Base-by-base conservation (phyloP, 2,113 vertebrate genomes). In the Smithornis capensis region DNA sequence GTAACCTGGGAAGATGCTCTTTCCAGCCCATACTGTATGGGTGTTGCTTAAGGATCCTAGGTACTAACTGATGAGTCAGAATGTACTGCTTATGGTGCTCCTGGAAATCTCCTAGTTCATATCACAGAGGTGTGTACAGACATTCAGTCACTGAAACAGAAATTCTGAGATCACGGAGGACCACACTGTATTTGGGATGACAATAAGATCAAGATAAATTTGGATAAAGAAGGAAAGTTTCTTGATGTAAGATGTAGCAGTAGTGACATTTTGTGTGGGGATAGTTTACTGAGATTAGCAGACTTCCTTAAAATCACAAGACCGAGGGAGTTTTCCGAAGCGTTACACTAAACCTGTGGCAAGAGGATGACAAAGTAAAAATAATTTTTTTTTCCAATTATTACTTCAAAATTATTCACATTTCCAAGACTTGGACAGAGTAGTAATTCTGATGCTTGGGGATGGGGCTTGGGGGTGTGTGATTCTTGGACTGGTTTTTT, bases 401-500 rank as follows among this genome's bases (percentile, higher is more conserved):
- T 25, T 3, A 10, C 35, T 64, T 75, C 14, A 1, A 28, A 38
- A 37, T 56, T 35, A 27, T 50, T 83, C 6, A 21, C 10, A 14
- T 44, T 92, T 83, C 18, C 18, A 68, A 27, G 27, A 53, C 16
- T 27, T 42, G 14, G 27, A 45, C 14, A 15, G 9, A 4, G 2
- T 40, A 52, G 15, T 4, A 59, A 35, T 50, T 70, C 28, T 50
- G 18, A 10, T 77, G 5, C 16, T 17, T 19, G 13, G 4, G 2
- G 33, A 2, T 60, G 38, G 21, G 5, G 3, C 11, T 31, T 21
- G 22, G 10, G 10, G 6, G 2, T 10, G 12, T 31, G 5, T 29
- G 5, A 29, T 73, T 45, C 0, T 0, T 38, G 17, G 33, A 53
- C 17, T n/a, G n/a, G n/a, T 14, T 25, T 15, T 57, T 49, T 7